phyloP scores from a whole-genome alignment of 2,113 vertebrate genomes.

The Camelus bactrianus region DNA sequence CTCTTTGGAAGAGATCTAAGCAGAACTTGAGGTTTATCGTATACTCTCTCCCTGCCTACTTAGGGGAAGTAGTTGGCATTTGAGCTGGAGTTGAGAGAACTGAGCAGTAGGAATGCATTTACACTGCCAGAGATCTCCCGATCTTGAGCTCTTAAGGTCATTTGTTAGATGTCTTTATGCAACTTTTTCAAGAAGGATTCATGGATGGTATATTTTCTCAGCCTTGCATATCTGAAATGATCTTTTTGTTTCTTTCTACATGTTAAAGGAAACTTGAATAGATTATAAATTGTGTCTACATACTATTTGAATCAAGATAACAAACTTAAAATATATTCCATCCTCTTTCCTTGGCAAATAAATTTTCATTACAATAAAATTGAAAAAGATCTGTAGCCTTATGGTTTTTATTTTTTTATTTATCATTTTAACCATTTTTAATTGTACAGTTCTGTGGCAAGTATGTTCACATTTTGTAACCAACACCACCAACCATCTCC shows the following conservation, averaged over 20 bases:
- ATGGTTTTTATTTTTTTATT: background rate
- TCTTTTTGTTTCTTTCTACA: background rate
- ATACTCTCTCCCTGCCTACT: background rate
- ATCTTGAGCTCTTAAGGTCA: background rate
- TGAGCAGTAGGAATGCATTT: background rate
- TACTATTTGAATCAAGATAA: conserved; percentile 15
- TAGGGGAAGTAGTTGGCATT: background rate
- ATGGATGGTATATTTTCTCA: background rate
- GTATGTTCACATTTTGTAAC: no score
- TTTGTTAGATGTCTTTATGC: background rate
- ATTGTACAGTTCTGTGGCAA: no score
- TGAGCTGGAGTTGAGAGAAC: background rate
- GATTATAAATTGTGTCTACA: background rate
- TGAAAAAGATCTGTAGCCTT: background rate
- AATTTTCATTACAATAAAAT: conserved; percentile 32
- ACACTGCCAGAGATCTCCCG: background rate
- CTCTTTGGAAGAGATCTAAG: background rate
- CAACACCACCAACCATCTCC: no score
- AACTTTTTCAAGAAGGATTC: background rate
- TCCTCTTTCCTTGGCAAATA: conserved; percentile 11
- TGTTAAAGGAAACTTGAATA: conserved; percentile 40
- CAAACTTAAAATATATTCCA: background rate
- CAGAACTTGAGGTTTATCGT: background rate
- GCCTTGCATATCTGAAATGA: conserved; percentile 43
- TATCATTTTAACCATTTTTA: no score